Base-by-base conservation (phyloP, 2,113 vertebrate species). In the Shinisaurus crocodilurus region DNA sequence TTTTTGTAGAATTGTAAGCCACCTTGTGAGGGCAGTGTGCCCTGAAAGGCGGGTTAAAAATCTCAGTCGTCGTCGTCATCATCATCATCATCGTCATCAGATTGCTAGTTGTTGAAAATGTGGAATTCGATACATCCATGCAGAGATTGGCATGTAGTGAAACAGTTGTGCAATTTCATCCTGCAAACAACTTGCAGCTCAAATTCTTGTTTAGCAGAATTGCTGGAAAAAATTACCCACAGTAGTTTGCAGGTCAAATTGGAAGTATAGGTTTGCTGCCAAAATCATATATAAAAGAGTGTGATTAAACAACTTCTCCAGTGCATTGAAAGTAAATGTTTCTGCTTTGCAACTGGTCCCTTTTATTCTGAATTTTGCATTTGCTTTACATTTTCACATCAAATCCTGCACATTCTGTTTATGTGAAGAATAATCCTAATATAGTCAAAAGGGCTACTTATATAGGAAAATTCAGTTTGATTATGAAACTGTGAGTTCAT, bases 401-500 rank as follows among this genome's bases (percentile, higher is more conserved):
- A 86, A 86, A 89, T 88, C 1, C 0, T 88, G 7, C 25, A 92
- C 76, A 40, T 13, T 75, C 82, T 67, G 0, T 0, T 60, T 5
- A 0, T 50, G 23, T 45, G 75, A 60, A 85, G 34, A 81, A 85
- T 87, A 85, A 84, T 88, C 70, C 29, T 72, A 0, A 63, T 7
- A 6, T 85, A 86, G 29, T 89, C 70, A 90, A 12, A 74, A 75
- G 74, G 29, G 0, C 87, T 93, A 85, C 23, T 13, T 87, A 43
- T 57, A 10, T 29, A 37, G 45, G 16, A 85, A 82, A 90, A 91
- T 15, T 57, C 27, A 25, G 76, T 20, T 40, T 12, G 3, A 45
- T 60, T 91, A 85, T 0, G 67, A 87, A 34, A 88, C 32, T 77
- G 74, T 83, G 2, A 63, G 45, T 6, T 83, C 76, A 27, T 8